These are phyloP conservation scores for Centropus bengalensis DNA, from an alignment of 2,113 vertebrate genomes.

Conservation along the genomic window DNA sequence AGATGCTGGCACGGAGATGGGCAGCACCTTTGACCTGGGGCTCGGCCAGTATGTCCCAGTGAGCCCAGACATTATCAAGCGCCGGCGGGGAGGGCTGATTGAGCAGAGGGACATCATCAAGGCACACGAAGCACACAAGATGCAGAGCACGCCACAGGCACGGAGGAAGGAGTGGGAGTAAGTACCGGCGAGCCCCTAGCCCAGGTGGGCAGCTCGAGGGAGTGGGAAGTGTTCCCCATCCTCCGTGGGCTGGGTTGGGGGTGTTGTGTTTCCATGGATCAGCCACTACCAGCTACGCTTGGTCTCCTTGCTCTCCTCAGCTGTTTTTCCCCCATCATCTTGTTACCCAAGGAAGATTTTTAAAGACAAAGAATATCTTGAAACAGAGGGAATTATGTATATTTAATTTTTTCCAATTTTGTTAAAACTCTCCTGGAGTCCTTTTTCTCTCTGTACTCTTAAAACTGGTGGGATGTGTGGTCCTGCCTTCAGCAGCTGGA, in stretches of 20 bases:
- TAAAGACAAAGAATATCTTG: neutral
- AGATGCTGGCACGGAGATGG: slow-evolving; percentile 62
- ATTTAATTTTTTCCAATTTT: too few relatives aligned
- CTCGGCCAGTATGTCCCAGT: slow-evolving; percentile 78
- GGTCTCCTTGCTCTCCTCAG: accelerated
- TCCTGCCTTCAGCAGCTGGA: neutral
- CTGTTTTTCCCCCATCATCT: neutral
- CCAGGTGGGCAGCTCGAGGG: slow-evolving; percentile 6
- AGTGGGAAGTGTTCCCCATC: accelerated
- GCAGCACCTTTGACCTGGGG: slow-evolving; percentile 43
- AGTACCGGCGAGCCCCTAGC: slow-evolving; percentile 73
- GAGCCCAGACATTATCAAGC: slow-evolving; percentile 91
- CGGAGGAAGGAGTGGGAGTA: slow-evolving; percentile 98
- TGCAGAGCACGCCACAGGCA: slow-evolving; percentile 96
- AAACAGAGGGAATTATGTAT: neutral
- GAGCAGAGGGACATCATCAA: slow-evolving; percentile 97
- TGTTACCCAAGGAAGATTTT: neutral
- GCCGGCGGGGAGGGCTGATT: slow-evolving; percentile 91
- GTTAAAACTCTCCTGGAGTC: neutral
- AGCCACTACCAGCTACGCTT: accelerated
- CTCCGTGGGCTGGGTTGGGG: accelerated
- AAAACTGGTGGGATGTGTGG: neutral
- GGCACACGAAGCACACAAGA: slow-evolving; percentile 95
- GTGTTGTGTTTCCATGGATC: accelerated
- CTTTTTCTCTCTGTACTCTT: neutral